Base-by-base conservation (phyloP, 2,113 vertebrate genomes). In the Myiozetetes cayanensis region DNA sequence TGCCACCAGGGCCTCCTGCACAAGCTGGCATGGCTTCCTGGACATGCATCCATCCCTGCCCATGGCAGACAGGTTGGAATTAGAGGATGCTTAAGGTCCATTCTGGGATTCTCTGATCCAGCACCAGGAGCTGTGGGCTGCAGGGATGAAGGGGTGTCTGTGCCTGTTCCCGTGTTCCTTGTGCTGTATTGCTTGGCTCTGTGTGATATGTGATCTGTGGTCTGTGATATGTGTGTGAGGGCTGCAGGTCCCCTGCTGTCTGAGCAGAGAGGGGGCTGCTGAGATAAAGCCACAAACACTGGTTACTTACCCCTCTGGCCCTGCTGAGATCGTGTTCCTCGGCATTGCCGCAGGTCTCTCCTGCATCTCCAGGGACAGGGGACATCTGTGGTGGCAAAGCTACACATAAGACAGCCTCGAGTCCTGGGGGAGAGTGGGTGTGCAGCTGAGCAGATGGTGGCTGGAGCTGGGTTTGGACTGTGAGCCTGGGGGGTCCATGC, bases 111-210 rank as follows among this genome's bases (percentile, higher is more conserved):
- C 37, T 20, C 10, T 39, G 16, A 30, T 66, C 46, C 41, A 49
- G 73, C 33, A 17, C 27, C 67, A 39, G 67, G 59, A 70, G 55
- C 28, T 43, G 28, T 5, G 8, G 43, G 28, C 19, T n/a, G 24
- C 4, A 6, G 33, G 41, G 53, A 28, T 0, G 6, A 47, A 75
- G 39, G 16, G 22, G 14, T 66, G 43, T 37, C 58, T 72, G 22
- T 76, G 47, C 53, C 30, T 2, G 0, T 25, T 55, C 46, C 33
- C 0, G 0, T 37, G 27, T 52, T 85, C 35, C 46, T 59, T 13
- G 6, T 2, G 7, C 56, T 70, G 74, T 35, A 61, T 75, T 50
- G 19, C 63, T 47, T n/a, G n/a, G 52, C 37, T 91, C 47, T 4
- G 0, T 27, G n/a, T 9, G 70, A 8, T 50, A 15, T 4, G 24